A percentile compares a stretch with the other conserved stretches of the same genome.
Evolutionary conservation across 2,113 vertebrate genomes (phyloP).

Genomic region (Isurus oxyrinchus): DNA sequence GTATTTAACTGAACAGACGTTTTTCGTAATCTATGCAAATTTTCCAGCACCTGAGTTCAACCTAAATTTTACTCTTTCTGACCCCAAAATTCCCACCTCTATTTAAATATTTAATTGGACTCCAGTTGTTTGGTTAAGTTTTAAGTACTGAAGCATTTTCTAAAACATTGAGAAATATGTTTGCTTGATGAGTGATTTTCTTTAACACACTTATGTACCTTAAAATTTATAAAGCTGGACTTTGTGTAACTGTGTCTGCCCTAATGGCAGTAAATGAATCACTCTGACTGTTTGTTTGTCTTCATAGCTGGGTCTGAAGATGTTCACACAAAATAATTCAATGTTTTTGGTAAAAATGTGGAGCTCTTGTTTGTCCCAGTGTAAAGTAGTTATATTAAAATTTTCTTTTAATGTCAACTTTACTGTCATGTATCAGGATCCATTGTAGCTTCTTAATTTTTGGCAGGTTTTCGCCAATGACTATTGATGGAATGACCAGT

Average conservation of each 20-base stretch:
- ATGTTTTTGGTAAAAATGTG: not conserved
- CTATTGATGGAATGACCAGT: constrained; percentile 97
- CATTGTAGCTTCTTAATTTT: constrained; percentile 35
- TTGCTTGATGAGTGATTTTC: not conserved
- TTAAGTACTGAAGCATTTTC: not conserved
- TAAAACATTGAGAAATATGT: not conserved
- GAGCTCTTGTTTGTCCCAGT: not conserved
- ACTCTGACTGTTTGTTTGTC: not conserved
- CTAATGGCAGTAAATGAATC: not conserved
- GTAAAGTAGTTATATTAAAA: not conserved
- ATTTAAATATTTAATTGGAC: not conserved
- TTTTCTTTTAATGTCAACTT: not conserved
- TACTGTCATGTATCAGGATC: not conserved
- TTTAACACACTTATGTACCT: not conserved
- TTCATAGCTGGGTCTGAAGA: not conserved
- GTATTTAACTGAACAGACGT: constrained; percentile 38
- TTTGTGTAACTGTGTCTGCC: not conserved
- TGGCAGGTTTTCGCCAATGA: constrained; percentile 94
- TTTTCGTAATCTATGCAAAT: not conserved
- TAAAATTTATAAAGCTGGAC: not conserved
- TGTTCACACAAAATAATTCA: not conserved
- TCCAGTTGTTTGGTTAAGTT: not conserved
- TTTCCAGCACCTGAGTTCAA: constrained; percentile 39
- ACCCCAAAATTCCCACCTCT: not conserved
- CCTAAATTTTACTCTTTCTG: not conserved